These are phyloP conservation scores for Cerastoderma edule DNA, from an alignment of 2,888 invertebrate genomes.

Conservation along the genomic window DNA sequence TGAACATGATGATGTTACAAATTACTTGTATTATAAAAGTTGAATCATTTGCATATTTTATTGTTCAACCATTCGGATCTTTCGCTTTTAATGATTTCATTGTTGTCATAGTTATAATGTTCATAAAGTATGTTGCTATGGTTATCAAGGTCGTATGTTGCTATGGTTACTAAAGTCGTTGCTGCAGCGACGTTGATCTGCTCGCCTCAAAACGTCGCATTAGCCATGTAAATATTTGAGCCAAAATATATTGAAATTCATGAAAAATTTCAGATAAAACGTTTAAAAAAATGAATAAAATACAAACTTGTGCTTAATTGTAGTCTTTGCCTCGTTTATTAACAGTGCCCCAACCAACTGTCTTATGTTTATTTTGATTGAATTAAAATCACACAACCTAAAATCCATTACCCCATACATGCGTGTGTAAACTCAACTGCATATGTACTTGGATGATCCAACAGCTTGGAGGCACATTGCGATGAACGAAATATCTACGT, in stretches of 20 bases:
- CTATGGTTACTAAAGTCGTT: conserved; percentile 33
- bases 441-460: no score
- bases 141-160: conserved; percentile 28
- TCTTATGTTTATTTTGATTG: not conserved
- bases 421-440: not conserved
- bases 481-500: no score
- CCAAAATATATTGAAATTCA: conserved; percentile 43
- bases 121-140: conserved; percentile 32
- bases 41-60: conserved; percentile 32
- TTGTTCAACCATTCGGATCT: conserved; percentile 27
- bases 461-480: no score
- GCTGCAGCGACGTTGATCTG: conserved; percentile 32
- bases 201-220: conserved; percentile 32
- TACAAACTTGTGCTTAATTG: conserved; percentile 28
- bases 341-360: not conserved
- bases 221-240: conserved; percentile 44
- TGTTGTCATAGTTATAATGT: conserved; percentile 31
- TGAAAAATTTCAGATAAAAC: conserved; percentile 10
- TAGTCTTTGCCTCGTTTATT: not conserved
- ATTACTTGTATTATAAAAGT: conserved; percentile 24
- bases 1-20: conserved; percentile 24
- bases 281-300: conserved; percentile 27
- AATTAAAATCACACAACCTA: not conserved
- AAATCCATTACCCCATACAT: not conserved
- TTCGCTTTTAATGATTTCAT: conserved; percentile 33